Conservation (phyloP, 2,888 invertebrate genomes). For the Lamellibrachia satsuma region DNA sequence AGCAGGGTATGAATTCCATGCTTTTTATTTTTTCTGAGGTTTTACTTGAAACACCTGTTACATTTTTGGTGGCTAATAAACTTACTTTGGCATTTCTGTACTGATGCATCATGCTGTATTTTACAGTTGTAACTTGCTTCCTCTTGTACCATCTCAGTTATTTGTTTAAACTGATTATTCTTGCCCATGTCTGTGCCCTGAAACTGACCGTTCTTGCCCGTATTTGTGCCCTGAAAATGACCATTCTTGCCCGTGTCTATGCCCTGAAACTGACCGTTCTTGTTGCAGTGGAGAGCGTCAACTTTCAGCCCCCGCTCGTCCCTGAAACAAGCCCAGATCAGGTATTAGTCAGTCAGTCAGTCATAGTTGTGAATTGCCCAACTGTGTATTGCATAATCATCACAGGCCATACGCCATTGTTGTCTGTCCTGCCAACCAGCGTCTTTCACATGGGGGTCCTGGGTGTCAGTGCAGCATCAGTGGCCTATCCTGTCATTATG, state of each 20-base stretch:
- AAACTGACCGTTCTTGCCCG: not conserved
- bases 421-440: too few species aligned
- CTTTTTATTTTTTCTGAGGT: too few species aligned
- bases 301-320: constrained; percentile 57
- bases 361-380: not conserved
- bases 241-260: not conserved
- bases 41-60: too few species aligned
- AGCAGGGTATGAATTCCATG: too few species aligned
- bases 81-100: too few species aligned
- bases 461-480: not conserved
- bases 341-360: constrained; percentile 37
- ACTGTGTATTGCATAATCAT: not conserved
- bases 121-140: too few species aligned
- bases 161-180: too few species aligned
- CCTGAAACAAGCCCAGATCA: constrained; percentile 54
- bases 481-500: not conserved
- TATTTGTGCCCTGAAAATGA: too few species aligned
- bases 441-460: not conserved
- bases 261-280: not conserved
- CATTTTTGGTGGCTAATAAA: too few species aligned
- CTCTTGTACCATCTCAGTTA: too few species aligned
- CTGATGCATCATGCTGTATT: too few species aligned
- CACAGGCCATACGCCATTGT: not conserved
- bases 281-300: constrained; percentile 59
- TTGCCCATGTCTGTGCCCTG: not conserved